phyloP scores from a whole-genome alignment of 2,888 invertebrate species.

The Mesorhabditis sp. region DNA sequence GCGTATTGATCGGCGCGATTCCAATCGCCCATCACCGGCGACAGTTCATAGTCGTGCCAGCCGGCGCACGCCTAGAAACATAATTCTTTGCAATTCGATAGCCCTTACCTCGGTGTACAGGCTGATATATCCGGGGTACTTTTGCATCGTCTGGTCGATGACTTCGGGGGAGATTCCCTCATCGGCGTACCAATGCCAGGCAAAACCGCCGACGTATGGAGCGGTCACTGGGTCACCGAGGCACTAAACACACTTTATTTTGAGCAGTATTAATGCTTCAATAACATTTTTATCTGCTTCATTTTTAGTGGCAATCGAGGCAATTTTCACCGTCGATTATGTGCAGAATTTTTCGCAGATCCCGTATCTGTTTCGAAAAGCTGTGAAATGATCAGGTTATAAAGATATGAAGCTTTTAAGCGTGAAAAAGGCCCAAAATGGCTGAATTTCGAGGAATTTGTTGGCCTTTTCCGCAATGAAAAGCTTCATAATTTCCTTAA shows the following conservation, averaged over 20 bases:
- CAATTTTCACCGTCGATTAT: too few relatives aligned
- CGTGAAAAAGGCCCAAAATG: too few relatives aligned
- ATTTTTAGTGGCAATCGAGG: too few relatives aligned
- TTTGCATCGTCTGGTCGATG: constrained; percentile 66
- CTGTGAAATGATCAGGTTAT: too few relatives aligned
- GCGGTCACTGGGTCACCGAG: constrained; percentile 48
- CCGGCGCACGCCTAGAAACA: constrained; percentile 10
- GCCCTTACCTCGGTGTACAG: constrained; percentile 72
- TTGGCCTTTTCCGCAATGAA: too few relatives aligned
- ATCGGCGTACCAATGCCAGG: constrained; percentile 79
- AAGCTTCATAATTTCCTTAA: too few relatives aligned
- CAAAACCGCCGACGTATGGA: constrained; percentile 69
- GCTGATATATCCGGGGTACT: constrained; percentile 71
- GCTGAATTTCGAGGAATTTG: too few relatives aligned
- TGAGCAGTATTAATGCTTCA: too few relatives aligned
- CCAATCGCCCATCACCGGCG: constrained; percentile 74
- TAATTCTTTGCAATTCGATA: neutral
- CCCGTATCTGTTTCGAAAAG: too few relatives aligned
- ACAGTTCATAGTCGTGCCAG: neutral
- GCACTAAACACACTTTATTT: constrained; percentile 32
- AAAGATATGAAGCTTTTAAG: too few relatives aligned
- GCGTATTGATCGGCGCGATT: constrained; percentile 69
- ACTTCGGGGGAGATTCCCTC: constrained; percentile 64
- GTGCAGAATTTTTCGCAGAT: too few relatives aligned
- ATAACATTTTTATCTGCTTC: too few relatives aligned